Percentiles rank a stretch among this genome's conserved stretches.
These are phyloP conservation scores for Dryas iulia DNA, from an alignment of 1,140 invertebrate genomes.

Conservation along the genomic window DNA sequence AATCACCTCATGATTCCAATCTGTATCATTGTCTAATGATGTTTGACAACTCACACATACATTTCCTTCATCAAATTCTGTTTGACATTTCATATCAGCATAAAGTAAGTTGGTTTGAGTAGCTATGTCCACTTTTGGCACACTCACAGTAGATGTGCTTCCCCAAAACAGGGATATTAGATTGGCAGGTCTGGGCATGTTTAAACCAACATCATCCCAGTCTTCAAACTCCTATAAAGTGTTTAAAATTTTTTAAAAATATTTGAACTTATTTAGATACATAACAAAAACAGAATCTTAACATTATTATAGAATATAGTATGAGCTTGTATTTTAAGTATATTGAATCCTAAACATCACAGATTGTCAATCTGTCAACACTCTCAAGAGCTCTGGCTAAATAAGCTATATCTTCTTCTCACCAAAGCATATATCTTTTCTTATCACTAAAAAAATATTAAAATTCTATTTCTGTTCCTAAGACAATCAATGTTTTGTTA, in stretches of 20 bases:
- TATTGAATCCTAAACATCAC: no score
- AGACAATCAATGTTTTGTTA: no score
- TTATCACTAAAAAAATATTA: no score
- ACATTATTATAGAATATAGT: no score
- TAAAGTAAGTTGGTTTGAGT: slow-evolving; percentile 43
- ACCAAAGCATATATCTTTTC: no score
- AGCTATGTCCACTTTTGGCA: slow-evolving; percentile 50
- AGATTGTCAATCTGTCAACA: no score
- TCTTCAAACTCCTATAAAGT: slow-evolving; percentile 94
- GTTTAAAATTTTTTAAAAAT: slow-evolving; percentile 89
- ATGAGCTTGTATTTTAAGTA: no score
- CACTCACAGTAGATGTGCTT: slow-evolving; percentile 43
- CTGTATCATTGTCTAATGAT: slow-evolving; percentile 54
- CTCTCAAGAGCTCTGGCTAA: no score
- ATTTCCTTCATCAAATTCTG: slow-evolving; percentile 63
- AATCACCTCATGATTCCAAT: slow-evolving; percentile 73
- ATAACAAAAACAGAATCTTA: no score
- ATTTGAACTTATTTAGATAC: no score
- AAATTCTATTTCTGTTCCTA: no score
- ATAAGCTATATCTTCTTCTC: no score
- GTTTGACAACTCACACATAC: slow-evolving; percentile 68
- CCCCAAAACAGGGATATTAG: slow-evolving; percentile 90
- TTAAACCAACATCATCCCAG: slow-evolving; percentile 95
- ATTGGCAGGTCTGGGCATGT: slow-evolving; percentile 90
- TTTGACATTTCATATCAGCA: slow-evolving; percentile 62